Conservation (phyloP, 2,113 vertebrate genomes). For the Melanocharis versteri region DNA sequence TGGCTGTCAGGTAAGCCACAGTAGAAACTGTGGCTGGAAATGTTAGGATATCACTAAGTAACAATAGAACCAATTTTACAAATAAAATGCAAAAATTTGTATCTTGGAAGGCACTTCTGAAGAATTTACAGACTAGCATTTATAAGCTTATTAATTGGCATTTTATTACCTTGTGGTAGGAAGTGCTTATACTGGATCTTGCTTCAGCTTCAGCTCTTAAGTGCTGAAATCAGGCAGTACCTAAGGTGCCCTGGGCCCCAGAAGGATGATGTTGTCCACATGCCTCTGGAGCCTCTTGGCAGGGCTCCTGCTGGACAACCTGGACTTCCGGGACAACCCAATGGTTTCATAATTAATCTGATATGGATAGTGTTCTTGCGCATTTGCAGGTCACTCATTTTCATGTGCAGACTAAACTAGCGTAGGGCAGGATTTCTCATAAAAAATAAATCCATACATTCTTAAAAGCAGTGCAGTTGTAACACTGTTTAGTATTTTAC, state of each 20-base stretch:
- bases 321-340: background rate
- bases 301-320: background rate
- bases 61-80: background rate
- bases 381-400: background rate
- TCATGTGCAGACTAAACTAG: background rate
- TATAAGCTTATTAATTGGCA: background rate
- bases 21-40: background rate
- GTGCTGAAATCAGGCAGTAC: background rate
- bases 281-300: background rate
- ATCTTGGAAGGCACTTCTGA: background rate
- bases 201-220: background rate
- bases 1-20: background rate
- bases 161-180: background rate
- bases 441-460: background rate
- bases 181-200: background rate
- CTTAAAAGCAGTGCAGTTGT: background rate
- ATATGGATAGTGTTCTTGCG: background rate
- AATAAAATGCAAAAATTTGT: background rate
- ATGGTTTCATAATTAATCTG: background rate
- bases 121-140: background rate
- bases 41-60: background rate
- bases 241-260: accelerated
- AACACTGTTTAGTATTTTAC: background rate
- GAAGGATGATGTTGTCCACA: background rate
- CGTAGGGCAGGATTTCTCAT: background rate